Evolutionary conservation across 2,113 vertebrate species (phyloP), one percentile per base, ranked within the genome.

Genomic region (Tychaedon coryphoeus): DNA sequence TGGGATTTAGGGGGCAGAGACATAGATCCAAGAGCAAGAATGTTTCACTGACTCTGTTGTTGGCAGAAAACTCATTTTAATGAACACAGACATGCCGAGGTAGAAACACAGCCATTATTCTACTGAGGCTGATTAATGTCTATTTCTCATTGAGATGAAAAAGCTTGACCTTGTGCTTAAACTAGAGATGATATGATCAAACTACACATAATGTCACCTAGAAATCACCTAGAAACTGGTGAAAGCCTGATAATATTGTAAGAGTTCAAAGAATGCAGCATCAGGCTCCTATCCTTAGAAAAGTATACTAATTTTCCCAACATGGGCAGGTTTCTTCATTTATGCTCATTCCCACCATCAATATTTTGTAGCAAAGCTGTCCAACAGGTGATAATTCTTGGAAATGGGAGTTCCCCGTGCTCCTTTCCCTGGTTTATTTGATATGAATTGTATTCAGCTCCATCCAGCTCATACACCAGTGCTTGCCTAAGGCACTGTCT

Each of bases 401-500:
- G 56, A 84, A 90, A 91, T 17, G 28, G 51, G 62, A 75, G 20
- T 38, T 53, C 12, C 85, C 56, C 81, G 60, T 67, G 31, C 69
- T 74, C 28, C 0, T 0, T 76, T 43, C 40, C n/a, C 16, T 45
- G 71, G 33, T 57, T 94, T 80, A 78, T 90, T 93, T 84, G 53
- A 48, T 92, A 72, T 57, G 75, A 84, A 65, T 61, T 91, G 78
- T 53, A 75, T 81, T 80, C 75, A 61, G 57, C 60, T 83, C 25
- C 64, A 84, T 53, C 53, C 56, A 95, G 40, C 83, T 86, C 76
- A 36, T 57, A 43, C 24, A 69, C 9, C 18, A 60, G 17, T 42
- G 23, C 64, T 90, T 66, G 85, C 94, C 95, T 91, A 53, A 86
- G 95, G 95, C 91, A 38, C 73, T n/a, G 12, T 84, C 88, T 94